These are phyloP conservation scores for Zygothrica quintamaculata DNA, from an alignment of 2,888 invertebrate genomes.

Conservation along the genomic window DNA sequence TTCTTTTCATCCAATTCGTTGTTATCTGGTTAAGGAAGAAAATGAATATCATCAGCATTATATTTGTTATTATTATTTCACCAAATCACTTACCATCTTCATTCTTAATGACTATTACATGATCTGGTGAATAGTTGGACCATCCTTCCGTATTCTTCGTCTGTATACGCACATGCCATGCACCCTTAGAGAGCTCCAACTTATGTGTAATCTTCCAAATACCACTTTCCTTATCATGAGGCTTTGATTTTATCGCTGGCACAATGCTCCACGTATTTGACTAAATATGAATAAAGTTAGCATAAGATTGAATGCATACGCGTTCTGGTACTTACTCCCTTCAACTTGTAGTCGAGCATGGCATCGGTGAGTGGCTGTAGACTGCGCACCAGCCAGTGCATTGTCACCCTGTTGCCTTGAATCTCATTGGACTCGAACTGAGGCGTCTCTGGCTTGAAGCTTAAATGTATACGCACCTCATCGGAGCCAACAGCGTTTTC, in stretches of 20 bases:
- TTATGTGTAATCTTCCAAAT: slow-evolving; percentile 83
- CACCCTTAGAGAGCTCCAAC: slow-evolving; percentile 78
- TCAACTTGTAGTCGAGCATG: slow-evolving; percentile 80
- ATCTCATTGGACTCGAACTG: slow-evolving; percentile 77
- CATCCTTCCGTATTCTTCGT: slow-evolving; percentile 82
- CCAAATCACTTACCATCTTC: slow-evolving; percentile 51
- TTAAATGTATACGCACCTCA: slow-evolving; percentile 74
- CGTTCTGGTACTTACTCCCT: slow-evolving; percentile 69
- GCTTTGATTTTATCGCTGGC: slow-evolving; percentile 76
- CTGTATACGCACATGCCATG: slow-evolving; percentile 82
- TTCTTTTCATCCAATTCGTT: slow-evolving; percentile 33
- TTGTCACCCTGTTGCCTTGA: slow-evolving; percentile 74
- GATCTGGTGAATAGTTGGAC: slow-evolving; percentile 81
- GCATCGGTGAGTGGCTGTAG: slow-evolving; percentile 82
- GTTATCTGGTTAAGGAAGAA: slow-evolving; percentile 17
- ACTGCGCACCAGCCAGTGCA: slow-evolving; percentile 83
- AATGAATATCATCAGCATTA: background rate
- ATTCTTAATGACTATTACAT: slow-evolving; percentile 70
- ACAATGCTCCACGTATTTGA: slow-evolving; percentile 81
- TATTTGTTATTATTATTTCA: background rate
- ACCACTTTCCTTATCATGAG: slow-evolving; percentile 73
- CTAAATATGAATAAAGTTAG: too few species aligned
- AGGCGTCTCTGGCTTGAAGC: slow-evolving; percentile 82
- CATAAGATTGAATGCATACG: background rate
- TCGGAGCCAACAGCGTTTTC: slow-evolving; percentile 80